Conservation (phyloP, 1,140 invertebrate genomes). For the Saccostrea glomerata region DNA sequence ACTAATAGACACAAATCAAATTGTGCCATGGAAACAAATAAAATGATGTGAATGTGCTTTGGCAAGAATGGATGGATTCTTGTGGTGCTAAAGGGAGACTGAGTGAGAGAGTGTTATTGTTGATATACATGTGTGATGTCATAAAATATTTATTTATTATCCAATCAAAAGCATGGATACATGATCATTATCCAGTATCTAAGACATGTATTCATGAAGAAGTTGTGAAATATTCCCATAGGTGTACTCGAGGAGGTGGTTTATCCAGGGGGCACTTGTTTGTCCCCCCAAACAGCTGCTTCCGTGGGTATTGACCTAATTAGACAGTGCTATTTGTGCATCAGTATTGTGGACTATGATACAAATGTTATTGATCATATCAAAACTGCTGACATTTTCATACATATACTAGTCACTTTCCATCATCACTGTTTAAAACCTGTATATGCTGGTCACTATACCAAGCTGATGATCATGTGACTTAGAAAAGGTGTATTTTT, state of each 20-base stretch:
- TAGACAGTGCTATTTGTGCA: constrained; percentile 12
- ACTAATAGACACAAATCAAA: constrained; percentile 26
- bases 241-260: not conserved
- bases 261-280: not conserved
- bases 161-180: constrained; percentile 21
- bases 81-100: constrained; percentile 4
- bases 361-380: constrained; percentile 13
- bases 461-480: constrained; percentile 6
- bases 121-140: not conserved
- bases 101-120: not conserved
- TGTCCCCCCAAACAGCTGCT: not conserved
- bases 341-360: constrained; percentile 28
- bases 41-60: not conserved
- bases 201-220: not conserved
- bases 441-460: not conserved
- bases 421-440: not conserved
- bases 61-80: not conserved
- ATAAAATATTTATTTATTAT: constrained; percentile 34
- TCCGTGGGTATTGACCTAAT: not conserved
- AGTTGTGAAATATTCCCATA: not conserved
- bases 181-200: constrained; percentile 7
- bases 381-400: constrained; percentile 28
- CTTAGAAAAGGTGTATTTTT: not conserved
- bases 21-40: constrained; percentile 19
- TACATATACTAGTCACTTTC: constrained; percentile 5